Conservation (phyloP, 2,113 vertebrate species). For the Benitochromis conjunctus region DNA sequence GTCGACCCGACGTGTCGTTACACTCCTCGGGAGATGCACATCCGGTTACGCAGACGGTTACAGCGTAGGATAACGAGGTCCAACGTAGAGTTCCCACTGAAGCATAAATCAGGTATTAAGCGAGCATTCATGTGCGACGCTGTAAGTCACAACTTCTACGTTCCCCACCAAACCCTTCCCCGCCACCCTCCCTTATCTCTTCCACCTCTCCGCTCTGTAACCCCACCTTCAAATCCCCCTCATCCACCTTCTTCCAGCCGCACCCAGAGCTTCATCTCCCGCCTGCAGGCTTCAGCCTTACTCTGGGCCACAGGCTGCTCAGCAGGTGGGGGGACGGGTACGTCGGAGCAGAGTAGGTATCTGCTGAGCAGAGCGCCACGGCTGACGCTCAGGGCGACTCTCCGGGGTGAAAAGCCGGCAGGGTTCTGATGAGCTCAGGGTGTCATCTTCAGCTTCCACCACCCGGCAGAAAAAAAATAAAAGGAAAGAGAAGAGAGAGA, state of each 20-base stretch:
- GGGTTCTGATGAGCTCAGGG: conserved; percentile 44
- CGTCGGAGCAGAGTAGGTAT: conserved; percentile 16
- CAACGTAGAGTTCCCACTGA: not conserved
- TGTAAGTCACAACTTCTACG: not conserved
- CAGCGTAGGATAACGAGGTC: not conserved
- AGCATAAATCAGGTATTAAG: not conserved
- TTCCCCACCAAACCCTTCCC: not conserved
- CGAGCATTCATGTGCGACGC: not conserved
- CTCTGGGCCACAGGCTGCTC: conserved; percentile 21
- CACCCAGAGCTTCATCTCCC: not conserved
- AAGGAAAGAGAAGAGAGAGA: not conserved
- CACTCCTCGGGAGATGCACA: not conserved
- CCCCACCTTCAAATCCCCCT: conserved; percentile 23
- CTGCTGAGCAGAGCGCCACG: conserved; percentile 4
- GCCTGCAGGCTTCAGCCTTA: not conserved
- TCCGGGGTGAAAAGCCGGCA: conserved; percentile 16
- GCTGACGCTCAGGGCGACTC: conserved; percentile 28
- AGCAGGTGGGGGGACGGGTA: conserved; percentile 1
- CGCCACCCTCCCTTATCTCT: not conserved
- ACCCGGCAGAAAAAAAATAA: conserved; percentile 21
- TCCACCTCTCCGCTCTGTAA: not conserved
- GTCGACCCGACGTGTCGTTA: not conserved
- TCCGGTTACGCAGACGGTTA: not conserved
- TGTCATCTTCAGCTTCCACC: conserved; percentile 37
- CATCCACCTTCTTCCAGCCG: not conserved